Conservation (phyloP, 1,140 invertebrate species). For the Drosophila grimshawi region DNA sequence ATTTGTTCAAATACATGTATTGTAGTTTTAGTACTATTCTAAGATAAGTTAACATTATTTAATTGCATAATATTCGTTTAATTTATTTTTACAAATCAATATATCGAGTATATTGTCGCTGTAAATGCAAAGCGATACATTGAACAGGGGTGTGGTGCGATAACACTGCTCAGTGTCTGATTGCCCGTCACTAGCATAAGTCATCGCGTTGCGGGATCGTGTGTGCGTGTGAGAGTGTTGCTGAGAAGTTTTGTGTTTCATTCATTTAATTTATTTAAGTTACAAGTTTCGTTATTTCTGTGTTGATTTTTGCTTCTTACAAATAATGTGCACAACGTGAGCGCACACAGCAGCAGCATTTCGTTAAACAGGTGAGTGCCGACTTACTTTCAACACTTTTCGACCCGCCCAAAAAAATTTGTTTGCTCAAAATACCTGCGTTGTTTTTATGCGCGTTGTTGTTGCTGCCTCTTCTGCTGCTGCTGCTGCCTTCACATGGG, state of each 20-base stretch:
- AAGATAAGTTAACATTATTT: not conserved
- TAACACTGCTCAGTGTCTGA: conserved; percentile 36
- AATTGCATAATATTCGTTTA: not conserved
- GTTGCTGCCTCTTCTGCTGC: conserved; percentile 41
- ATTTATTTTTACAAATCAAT: conserved; percentile 14
- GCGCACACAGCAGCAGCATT: conserved; percentile 4
- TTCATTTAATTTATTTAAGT: conserved; percentile 50
- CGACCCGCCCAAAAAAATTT: conserved; percentile 67
- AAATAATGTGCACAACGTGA: conserved; percentile 53
- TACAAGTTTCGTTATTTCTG: conserved; percentile 44
- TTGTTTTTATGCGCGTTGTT: conserved; percentile 66
- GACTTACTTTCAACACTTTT: not conserved
- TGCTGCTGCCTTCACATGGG: conserved; percentile 70
- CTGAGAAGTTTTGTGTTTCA: conserved; percentile 47
- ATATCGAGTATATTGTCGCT: not conserved
- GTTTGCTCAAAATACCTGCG: conserved; percentile 70
- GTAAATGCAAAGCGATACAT: conserved; percentile 4
- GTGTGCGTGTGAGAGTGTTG: conserved; percentile 23
- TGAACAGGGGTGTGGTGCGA: conserved; percentile 48
- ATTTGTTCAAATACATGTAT: too few species aligned
- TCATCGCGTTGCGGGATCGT: conserved; percentile 43
- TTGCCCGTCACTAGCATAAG: conserved; percentile 46
- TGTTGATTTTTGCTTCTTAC: conserved; percentile 48
- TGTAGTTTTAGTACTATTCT: too few species aligned
- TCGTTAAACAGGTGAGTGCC: conserved; percentile 44